These are phyloP conservation scores for Harpagus bidentatus DNA, from an alignment of 2,113 vertebrate genomes.

Conservation along the genomic window DNA sequence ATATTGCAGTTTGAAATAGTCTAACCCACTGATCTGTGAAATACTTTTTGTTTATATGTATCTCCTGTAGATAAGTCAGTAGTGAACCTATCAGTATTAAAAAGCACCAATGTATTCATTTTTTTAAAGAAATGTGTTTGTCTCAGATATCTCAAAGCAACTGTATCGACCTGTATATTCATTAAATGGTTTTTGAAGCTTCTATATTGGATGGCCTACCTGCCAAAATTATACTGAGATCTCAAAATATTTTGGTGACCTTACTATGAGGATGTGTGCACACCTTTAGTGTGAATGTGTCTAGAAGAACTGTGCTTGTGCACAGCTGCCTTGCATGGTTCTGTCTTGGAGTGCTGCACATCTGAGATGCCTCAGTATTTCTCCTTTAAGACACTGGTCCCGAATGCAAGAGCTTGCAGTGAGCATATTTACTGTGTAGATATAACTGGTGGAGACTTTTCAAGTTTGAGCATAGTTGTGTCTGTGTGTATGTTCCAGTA, in stretches of 20 bases:
- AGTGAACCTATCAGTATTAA: neutral
- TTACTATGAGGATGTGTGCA: neutral
- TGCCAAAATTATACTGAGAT: neutral
- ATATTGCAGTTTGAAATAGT: neutral
- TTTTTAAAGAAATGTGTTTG: neutral
- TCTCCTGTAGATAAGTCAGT: neutral
- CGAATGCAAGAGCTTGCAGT: neutral
- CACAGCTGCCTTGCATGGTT: neutral
- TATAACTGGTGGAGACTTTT: neutral
- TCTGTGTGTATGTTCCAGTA: neutral
- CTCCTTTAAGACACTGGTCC: neutral
- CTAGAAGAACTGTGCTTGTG: neutral
- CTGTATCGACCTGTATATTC: neutral
- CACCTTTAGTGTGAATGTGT: neutral
- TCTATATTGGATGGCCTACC: neutral
- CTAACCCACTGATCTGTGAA: neutral
- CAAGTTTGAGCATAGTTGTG: neutral
- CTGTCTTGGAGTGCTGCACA: neutral
- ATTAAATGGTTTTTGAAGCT: neutral
- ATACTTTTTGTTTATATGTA: neutral
- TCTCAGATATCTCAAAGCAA: neutral
- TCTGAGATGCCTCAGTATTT: neutral
- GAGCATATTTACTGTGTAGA: neutral
- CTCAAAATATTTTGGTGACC: neutral
- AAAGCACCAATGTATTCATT: neutral